Evolutionary conservation across 2,113 vertebrate species (phyloP).

Genomic region (Rhipidura dahli): DNA sequence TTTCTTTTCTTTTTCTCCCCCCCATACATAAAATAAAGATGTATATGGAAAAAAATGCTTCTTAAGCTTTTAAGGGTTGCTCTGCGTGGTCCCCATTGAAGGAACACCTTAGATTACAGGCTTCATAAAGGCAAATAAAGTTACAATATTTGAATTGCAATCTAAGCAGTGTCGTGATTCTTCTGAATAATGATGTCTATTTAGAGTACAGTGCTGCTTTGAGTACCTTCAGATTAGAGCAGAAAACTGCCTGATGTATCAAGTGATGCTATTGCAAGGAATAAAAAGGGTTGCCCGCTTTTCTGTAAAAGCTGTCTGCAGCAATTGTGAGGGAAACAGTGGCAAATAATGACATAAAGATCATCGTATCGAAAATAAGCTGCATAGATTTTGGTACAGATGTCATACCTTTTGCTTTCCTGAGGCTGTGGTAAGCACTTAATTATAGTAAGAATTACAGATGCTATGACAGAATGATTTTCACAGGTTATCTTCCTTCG

Average conservation of each 20-base stretch:
- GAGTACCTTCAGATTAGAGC: background rate
- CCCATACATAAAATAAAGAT: background rate
- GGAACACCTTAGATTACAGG: background rate
- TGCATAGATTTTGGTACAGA: background rate
- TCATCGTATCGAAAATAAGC: conserved; percentile 15
- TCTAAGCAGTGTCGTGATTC: background rate
- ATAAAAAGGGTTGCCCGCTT: background rate
- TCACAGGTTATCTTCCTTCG: background rate
- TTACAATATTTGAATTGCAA: background rate
- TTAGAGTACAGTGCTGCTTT: background rate
- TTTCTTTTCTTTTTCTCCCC: background rate
- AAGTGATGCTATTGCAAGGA: background rate
- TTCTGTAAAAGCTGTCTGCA: background rate
- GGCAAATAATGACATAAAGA: background rate
- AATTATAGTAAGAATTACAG: background rate
- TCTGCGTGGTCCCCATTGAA: background rate
- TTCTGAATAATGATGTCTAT: background rate
- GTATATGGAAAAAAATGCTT: background rate
- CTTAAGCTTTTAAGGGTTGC: background rate
- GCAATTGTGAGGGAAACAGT: background rate
- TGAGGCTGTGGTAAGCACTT: background rate
- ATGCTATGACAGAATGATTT: background rate
- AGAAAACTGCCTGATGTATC: background rate
- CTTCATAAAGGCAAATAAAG: background rate
- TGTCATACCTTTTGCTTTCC: background rate